Evolutionary conservation across 2,797 vertebrate species (phyloP), one percentile per base, ranked within the genome.

Genomic region (Decapterus maruadsi): DNA sequence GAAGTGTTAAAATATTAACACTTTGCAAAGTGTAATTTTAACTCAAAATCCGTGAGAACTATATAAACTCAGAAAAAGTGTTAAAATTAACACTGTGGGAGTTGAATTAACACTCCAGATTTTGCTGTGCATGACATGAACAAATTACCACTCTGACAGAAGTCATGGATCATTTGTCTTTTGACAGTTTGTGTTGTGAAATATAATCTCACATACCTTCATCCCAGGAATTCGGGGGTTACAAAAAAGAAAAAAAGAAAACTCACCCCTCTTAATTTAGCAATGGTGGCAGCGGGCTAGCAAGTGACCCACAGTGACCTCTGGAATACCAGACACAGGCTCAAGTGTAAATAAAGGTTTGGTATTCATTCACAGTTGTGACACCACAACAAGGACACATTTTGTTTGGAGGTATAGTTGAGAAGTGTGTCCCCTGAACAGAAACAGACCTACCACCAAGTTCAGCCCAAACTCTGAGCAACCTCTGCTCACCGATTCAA

Each of bases 301-400:
- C 68, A 59, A 82, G 80, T 91, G 89, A 95, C 91, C 91, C 83
- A 26, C 55, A 48, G 67, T 87, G 93, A 94, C 93, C 93, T 59
- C 68, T 12, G 53, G 86, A 92, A 94, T 94, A 90, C 90, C 93
- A 90, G 90, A 92, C 89, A 48, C 34, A 9, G 81, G 61, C 83
- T 87, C 83, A 80, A 84, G 93, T 91, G 93, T 93, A 94, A 94
- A 94, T 91, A 93, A 94, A 94, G 90, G 71, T 89, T 87, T 87
- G 86, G 77, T 63, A 85, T 93, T 91, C 80, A 81, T 78, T 87
- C 80, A 73, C 77, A 80, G 81, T 81, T 58, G 80, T 80, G 79
- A 83, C 86, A 83, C 69, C 71, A 73, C 61, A 81, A 86, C 86
- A 91, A 87, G 88, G 86, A 87, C 80, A 68, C 71, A 74, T 77